These are phyloP conservation scores for Siniperca scherzeri DNA, from an alignment of 2,797 vertebrate species.

Conservation along the genomic window DNA sequence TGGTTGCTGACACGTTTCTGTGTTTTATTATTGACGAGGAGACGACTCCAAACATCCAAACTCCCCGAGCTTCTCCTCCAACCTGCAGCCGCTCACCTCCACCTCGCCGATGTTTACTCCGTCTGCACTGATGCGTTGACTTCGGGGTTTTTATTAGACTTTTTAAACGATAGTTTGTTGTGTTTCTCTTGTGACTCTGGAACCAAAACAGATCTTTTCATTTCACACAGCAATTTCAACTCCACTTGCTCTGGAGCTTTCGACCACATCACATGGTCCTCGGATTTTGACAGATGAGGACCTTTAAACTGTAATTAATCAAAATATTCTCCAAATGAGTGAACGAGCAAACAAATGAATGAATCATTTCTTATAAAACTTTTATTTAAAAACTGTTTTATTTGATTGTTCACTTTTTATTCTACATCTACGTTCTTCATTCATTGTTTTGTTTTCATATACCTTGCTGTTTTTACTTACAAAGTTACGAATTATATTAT, in stretches of 20 bases:
- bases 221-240: not conserved
- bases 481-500: too few species aligned
- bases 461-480: too few species aligned
- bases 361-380: too few species aligned
- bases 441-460: not conserved
- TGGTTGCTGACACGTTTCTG: constrained; percentile 37
- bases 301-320: not conserved
- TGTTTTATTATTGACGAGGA: constrained; percentile 63
- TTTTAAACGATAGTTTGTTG: not conserved
- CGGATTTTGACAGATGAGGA: too few species aligned
- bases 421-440: too few species aligned
- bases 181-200: not conserved
- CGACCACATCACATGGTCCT: not conserved
- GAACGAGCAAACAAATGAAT: not conserved
- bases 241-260: not conserved
- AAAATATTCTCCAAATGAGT: not conserved
- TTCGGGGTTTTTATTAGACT: not conserved
- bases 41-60: constrained; percentile 38
- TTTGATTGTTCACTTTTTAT: not conserved
- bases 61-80: constrained; percentile 23
- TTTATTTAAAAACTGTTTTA: too few species aligned
- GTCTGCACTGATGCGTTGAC: constrained; percentile 8
- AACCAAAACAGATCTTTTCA: not conserved
- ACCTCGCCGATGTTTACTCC: constrained; percentile 27
- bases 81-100: constrained; percentile 39